Base-by-base conservation (phyloP, 2,797 vertebrate genomes). In the Pempheris klunzingeri region DNA sequence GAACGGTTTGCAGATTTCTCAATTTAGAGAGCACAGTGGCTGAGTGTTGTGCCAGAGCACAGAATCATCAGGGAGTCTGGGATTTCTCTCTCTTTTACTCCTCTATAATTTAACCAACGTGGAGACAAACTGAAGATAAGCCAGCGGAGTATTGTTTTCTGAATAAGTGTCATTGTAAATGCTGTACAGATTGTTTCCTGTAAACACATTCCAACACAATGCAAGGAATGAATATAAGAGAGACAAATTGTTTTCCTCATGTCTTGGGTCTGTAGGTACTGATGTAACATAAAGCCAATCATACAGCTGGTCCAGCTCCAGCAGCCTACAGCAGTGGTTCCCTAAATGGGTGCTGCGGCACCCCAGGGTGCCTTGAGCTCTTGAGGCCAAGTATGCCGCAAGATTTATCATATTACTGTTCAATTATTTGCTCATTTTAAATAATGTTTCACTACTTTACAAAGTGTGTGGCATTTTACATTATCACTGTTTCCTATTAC, bases 1-100 rank as follows among this genome's bases (percentile, higher is more conserved):
- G 65, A 80, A 64, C 22, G 24, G 4, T 84, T 76, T 74, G 50
- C 50, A 57, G 52, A 41, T 73, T 71, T 78, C 50, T 61, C 32
- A 44, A 44, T 80, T 79, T 80, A 60, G 14, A 52, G 65, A 76
- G 52, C 44, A 69, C 50, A 57, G 46, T 38, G 28, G 38, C 57
- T 70, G 67, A 74, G 26, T 60, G 54, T 62, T 18, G 24, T 44
- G 34, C 57, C 63, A 61, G 41, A 78, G 50, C 47, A 57, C 43
- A 79, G 43, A 52, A 41, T 55, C 13, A 28, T 74, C 44, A 22
- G 55, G 63, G 77, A 74, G 38, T 50, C 5, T 28, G 59, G 65
- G 43, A 68, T 62, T 85, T 74, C 46, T 65, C 65, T 67, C 26
- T 36, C 15, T 69, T 70, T 70, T 59, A 49, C 32, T 39, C 28